Base-by-base conservation (phyloP, 2,888 invertebrate genomes). In the Chalcosyrphus nemorum region DNA sequence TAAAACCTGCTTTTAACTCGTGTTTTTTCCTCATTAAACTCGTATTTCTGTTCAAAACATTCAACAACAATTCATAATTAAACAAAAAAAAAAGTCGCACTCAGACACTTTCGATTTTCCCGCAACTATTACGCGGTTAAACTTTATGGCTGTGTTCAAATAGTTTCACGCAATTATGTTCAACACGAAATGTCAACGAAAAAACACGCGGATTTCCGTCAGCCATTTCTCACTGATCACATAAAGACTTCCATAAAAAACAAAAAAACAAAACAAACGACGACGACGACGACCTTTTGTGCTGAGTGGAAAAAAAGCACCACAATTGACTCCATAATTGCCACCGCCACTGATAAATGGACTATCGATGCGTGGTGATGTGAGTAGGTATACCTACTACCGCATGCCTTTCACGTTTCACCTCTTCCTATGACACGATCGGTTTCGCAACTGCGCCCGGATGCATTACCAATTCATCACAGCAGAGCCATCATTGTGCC, bases 401-500 rank as follows among this genome's bases (percentile, higher is more conserved):
- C 27, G 47, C 27, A 57, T 76, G 56, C 24, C 75, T 76, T 76
- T 70, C 76, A 71, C 76, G 81, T 76, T 81, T 80, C 35, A 50
- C 47, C 70, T 63, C 76, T 65, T 76, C 50, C 32, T 19, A 56
- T 70, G 70, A 41, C 57, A 71, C 52, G 65, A 82, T 76, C 71
- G 66, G 71, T 81, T 81, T 81, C 21, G 68, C 47, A 68, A 45
- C 32, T 59, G 65, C 27, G 72, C 45, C 80, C 80, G 80, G 80
- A 75, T 81, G 68, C 61, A 38, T 17, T 32, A 35, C 13, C 45
- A 54, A 74, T 61, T 45, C 68, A 66, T 75, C 57, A 52, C 4
- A 21, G n/a, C 4, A 21, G n/a, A 52, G 52, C 59, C 9, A 17
- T 24, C 6, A 2, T 27, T n/a, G 47, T 9, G 24, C 43, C 54